Conservation (phyloP, 2,113 vertebrate species). For the Pseudopipra pipra region DNA sequence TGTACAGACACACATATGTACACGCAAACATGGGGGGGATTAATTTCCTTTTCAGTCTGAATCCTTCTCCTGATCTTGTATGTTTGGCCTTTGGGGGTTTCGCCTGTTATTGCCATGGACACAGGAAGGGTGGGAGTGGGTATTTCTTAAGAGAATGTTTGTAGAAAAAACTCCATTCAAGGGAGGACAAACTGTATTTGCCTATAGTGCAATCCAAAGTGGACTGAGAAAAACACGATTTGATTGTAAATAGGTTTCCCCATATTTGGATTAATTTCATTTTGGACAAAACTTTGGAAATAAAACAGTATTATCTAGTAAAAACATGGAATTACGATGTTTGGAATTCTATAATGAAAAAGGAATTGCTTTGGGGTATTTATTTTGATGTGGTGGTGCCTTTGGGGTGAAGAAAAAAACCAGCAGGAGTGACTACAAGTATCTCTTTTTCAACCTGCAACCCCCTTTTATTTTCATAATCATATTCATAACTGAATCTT, state of each 20-base stretch:
- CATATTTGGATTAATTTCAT: not conserved
- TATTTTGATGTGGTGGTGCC: not conserved
- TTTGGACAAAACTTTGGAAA: not conserved
- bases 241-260: not conserved
- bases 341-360: not conserved
- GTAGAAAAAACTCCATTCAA: not conserved
- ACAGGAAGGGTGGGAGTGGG: not conserved
- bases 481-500: not conserved
- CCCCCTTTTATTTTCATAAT: not conserved
- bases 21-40: rapidly evolving
- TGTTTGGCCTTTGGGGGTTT: not conserved
- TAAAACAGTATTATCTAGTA: not conserved
- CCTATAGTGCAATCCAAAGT: not conserved
- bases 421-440: not conserved
- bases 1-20: not conserved
- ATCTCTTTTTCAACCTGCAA: not conserved
- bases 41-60: not conserved
- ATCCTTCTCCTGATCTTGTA: not conserved
- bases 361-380: not conserved
- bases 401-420: not conserved
- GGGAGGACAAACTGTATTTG: not conserved
- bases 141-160: not conserved
- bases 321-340: not conserved
- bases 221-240: not conserved
- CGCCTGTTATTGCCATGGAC: not conserved